phyloP scores from a whole-genome alignment of 2,113 vertebrate genomes.

The Stigmatopora argus region DNA sequence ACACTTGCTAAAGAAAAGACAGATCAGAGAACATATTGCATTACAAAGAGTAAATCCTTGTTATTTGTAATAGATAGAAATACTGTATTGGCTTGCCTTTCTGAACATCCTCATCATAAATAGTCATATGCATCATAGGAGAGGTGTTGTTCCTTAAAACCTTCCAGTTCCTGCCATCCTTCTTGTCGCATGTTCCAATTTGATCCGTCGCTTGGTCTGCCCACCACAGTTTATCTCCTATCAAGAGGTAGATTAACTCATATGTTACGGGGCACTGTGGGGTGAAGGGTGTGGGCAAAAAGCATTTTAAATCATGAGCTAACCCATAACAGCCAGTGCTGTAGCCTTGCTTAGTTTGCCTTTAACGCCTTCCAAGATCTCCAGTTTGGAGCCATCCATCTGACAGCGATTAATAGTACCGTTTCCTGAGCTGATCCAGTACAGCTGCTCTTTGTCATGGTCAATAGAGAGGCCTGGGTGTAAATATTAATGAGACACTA shows the following conservation, averaged over 20 bases:
- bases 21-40: slow-evolving; percentile 10
- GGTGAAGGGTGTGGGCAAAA: neutral
- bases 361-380: slow-evolving; percentile 76
- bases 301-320: neutral
- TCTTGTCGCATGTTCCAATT: slow-evolving; percentile 91
- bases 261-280: neutral
- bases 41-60: neutral
- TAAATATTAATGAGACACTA: slow-evolving; percentile 4
- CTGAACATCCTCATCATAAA: slow-evolving; percentile 90
- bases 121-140: slow-evolving; percentile 96
- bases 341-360: slow-evolving; percentile 87
- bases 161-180: slow-evolving; percentile 75
- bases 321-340: slow-evolving; percentile 94
- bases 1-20: slow-evolving; percentile 62
- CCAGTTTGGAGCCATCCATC: slow-evolving; percentile 80
- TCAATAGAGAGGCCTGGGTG: slow-evolving; percentile 85
- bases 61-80: neutral
- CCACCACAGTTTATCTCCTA: slow-evolving; percentile 96
- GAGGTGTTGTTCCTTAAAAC: slow-evolving; percentile 90
- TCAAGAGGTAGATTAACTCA: neutral
- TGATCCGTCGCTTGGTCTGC: slow-evolving; percentile 93
- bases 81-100: slow-evolving; percentile 58
- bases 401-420: slow-evolving; percentile 88
- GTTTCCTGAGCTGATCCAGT: slow-evolving; percentile 93
- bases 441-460: slow-evolving; percentile 80